Evolutionary conservation across 2,113 vertebrate genomes (phyloP).

Genomic region (Chloropsis cyanopogon): DNA sequence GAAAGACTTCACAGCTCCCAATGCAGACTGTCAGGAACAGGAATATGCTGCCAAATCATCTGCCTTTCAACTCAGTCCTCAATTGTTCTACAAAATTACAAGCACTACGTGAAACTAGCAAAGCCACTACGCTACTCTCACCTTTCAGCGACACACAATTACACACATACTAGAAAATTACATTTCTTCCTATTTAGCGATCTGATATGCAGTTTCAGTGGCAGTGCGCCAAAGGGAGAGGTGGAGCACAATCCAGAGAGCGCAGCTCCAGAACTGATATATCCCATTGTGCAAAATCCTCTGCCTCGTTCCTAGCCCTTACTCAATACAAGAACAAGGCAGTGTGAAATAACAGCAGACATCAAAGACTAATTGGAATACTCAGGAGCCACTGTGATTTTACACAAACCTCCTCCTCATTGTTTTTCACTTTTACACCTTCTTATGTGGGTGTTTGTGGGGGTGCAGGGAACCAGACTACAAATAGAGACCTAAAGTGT

Average conservation of each 20-base stretch:
- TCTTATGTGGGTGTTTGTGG: not conserved
- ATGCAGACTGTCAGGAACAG: not conserved
- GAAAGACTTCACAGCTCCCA: not conserved
- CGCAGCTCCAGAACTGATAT: not conserved
- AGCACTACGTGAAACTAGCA: not conserved
- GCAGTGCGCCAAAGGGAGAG: not conserved
- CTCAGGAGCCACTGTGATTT: not conserved
- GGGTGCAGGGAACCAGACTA: not conserved
- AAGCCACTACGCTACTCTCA: not conserved
- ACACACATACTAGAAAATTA: not conserved
- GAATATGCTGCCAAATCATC: not conserved
- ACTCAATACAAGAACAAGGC: not conserved
- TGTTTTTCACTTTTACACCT: not conserved
- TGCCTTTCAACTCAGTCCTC: not conserved
- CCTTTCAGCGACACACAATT: not conserved
- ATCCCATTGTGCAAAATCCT: not conserved
- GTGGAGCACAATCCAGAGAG: not conserved
- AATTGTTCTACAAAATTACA: not conserved
- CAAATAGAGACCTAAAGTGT: not conserved
- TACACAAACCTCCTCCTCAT: not conserved
- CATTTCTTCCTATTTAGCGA: not conserved
- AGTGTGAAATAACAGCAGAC: not conserved
- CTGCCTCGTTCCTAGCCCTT: not conserved
- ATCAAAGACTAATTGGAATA: not conserved
- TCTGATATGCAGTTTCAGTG: not conserved